These are phyloP conservation scores for Pseudomyrmex pallidus DNA, from an alignment of 1,140 invertebrate species.

Conservation along the genomic window DNA sequence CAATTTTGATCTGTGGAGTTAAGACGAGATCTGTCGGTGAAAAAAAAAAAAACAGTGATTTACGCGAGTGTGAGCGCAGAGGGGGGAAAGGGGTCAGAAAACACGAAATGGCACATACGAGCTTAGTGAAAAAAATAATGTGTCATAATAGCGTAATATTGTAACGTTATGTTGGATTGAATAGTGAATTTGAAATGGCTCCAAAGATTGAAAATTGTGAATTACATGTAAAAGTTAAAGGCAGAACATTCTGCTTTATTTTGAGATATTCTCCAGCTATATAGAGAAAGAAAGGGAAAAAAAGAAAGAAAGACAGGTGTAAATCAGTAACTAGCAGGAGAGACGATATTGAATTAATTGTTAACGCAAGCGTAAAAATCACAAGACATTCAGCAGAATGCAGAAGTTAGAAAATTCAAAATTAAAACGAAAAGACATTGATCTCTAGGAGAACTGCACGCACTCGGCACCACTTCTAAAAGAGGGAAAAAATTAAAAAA, in stretches of 20 bases:
- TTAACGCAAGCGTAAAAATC: constrained; percentile 84
- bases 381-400: constrained; percentile 79
- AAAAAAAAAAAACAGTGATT: constrained; percentile 54
- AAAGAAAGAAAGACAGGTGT: constrained; percentile 42
- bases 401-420: constrained; percentile 61
- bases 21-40: constrained; percentile 63
- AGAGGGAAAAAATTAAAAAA: constrained; percentile 13
- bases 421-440: constrained; percentile 40
- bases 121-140: constrained; percentile 67
- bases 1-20: constrained; percentile 83
- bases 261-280: constrained; percentile 78
- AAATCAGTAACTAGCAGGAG: constrained; percentile 74
- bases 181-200: constrained; percentile 69
- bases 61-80: constrained; percentile 4
- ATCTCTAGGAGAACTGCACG: constrained; percentile 65
- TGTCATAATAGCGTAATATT: constrained; percentile 66
- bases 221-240: constrained; percentile 74
- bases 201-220: constrained; percentile 77
- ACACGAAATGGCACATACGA: constrained; percentile 69
- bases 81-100: constrained; percentile 7
- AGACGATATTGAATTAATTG: constrained; percentile 83
- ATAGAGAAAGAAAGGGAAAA: constrained; percentile 55
- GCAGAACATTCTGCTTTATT: constrained; percentile 77
- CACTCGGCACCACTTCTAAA: constrained; percentile 67
- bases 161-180: constrained; percentile 65